A percentile compares a stretch with the other conserved stretches of the same genome.
Evolutionary conservation across 2,113 vertebrate species (phyloP).

Genomic region (Verasper variegatus): DNA sequence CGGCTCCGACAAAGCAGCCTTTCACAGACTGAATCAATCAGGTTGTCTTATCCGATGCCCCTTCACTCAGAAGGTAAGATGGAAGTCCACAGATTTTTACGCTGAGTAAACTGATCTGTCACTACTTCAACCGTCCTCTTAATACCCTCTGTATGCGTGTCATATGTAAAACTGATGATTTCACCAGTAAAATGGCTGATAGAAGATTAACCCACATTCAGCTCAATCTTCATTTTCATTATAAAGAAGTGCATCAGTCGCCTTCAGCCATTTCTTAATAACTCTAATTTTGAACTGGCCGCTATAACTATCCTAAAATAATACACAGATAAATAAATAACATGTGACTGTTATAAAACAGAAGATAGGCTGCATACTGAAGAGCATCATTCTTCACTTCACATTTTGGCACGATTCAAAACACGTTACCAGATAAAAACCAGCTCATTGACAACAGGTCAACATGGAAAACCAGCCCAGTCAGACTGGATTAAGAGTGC

Average conservation of each 20-base stretch:
- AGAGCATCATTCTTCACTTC: neutral
- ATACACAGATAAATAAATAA: conserved; percentile 14
- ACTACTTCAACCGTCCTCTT: neutral
- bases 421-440: neutral
- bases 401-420: neutral
- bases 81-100: conserved; percentile 46
- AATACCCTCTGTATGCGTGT: neutral
- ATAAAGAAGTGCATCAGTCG: conserved; percentile 43
- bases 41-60: conserved; percentile 64
- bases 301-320: conserved; percentile 2
- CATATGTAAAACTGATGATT: neutral
- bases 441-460: conserved; percentile 18
- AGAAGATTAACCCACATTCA: conserved; percentile 46
- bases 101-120: conserved; percentile 49
- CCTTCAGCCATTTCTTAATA: conserved; percentile 38
- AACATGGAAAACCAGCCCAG: conserved; percentile 33
- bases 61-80: conserved; percentile 51
- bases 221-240: conserved; percentile 33
- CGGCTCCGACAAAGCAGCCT: conserved; percentile 52
- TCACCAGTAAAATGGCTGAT: conserved; percentile 19
- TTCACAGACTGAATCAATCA: conserved; percentile 64
- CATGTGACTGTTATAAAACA: too few relatives aligned
- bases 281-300: conserved; percentile 25
- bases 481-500: conserved; percentile 24
- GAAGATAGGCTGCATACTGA: neutral